Percentiles rank a stretch among this genome's conserved stretches.
Conservation (phyloP, 2,888 invertebrate genomes). For the Mamestra brassicae region DNA sequence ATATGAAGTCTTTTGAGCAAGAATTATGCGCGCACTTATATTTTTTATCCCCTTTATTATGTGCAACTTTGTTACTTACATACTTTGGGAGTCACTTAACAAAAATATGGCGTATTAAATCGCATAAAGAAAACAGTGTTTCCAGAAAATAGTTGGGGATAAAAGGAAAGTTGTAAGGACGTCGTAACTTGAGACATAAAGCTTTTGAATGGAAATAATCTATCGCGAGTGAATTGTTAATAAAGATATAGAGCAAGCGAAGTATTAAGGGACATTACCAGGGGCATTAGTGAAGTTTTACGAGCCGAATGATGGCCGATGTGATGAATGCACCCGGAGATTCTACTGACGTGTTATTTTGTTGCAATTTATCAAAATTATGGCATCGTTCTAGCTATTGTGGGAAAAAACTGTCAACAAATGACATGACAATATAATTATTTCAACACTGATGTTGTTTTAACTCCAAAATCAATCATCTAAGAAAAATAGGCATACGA, state of each 20-base stretch:
- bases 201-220: slow-evolving; percentile 88
- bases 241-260: slow-evolving; percentile 88
- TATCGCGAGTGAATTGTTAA: slow-evolving; percentile 89
- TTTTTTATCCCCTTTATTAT: slow-evolving; percentile 85
- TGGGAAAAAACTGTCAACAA: slow-evolving; percentile 43
- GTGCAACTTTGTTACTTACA: slow-evolving; percentile 86
- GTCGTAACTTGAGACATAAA: slow-evolving; percentile 89
- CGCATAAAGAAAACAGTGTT: slow-evolving; percentile 90
- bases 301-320: slow-evolving; percentile 79
- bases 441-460: slow-evolving; percentile 8
- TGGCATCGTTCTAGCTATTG: slow-evolving; percentile 51
- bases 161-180: slow-evolving; percentile 88
- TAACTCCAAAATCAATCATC: background rate
- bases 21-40: slow-evolving; percentile 83
- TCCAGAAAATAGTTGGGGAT: slow-evolving; percentile 89
- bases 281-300: slow-evolving; percentile 89
- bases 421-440: slow-evolving; percentile 11
- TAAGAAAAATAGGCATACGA: too few species aligned
- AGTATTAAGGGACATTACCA: slow-evolving; percentile 78
- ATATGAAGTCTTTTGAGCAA: slow-evolving; percentile 82
- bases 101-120: slow-evolving; percentile 89
- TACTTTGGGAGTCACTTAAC: slow-evolving; percentile 84
- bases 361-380: slow-evolving; percentile 78
- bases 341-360: slow-evolving; percentile 67
- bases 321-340: slow-evolving; percentile 85